Base-by-base conservation (phyloP, 2,797 vertebrate species). In the Microctenopoma stevenorrisi region DNA sequence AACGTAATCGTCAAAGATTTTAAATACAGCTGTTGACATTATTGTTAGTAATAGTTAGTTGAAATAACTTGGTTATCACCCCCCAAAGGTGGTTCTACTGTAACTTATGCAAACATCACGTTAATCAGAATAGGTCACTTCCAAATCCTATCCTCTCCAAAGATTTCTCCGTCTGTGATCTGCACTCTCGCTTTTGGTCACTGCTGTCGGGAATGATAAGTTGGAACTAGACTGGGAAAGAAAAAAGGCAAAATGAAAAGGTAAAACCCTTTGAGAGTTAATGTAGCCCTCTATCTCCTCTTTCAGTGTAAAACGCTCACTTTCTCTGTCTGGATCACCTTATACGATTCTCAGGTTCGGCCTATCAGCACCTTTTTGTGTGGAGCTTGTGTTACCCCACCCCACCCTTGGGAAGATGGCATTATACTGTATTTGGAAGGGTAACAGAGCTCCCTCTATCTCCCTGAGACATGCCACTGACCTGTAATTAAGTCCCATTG, bases 401-500 rank as follows among this genome's bases (percentile, higher is more conserved):
- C 81, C 88, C 87, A 90, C 92, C 90, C 88, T 86, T 80, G 92
- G 91, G 89, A 92, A 90, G 91, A 92, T 92, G 89, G 89, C 88
- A 89, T 92, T 93, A 89, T 93, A 91, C 88, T 91, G 92, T 90
- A 91, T 92, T 88, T 91, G 91, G 90, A 92, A 82, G 83, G 80
- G 86, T 89, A 92, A 93, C 91, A 93, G 90, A 89, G 90, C 90
- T 89, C 80, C 81, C 87, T 91, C 91, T 93, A 92, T 93, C 91
- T 92, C 82, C 84, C 84, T 76, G 81, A 91, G 88, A 89, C 90
- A 90, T 91, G 86, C 90, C 86, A 87, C 91, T 92, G 91, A 92
- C 90, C 92, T 91, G 91, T 93, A 91, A 92, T 93, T 91, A 91
- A 92, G 90, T 86, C 89, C 84, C 88, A 91, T 92, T 92, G 92